Base-by-base conservation (phyloP, 2,113 vertebrate genomes). In the Syngnathus scovelli region DNA sequence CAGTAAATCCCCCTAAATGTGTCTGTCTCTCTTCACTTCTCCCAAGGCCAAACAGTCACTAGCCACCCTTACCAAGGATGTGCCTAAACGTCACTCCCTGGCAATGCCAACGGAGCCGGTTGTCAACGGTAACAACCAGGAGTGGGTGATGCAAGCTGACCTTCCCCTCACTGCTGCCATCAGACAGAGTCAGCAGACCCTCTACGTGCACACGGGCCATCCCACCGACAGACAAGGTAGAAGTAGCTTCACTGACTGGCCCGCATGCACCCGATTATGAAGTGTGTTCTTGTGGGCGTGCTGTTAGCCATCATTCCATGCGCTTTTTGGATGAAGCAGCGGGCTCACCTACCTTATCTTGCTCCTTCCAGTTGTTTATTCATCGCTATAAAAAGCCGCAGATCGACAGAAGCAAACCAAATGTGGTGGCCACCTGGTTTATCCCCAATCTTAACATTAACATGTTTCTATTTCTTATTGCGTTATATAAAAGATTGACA, bases 111-210 rank as follows among this genome's bases (percentile, higher is more conserved):
- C 95, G 0, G 97, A 99, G 85, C 91, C 95, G 0, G 94, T 99
- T 82, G 91, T 99, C 79, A 99, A 99, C 0, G 97, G 97, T 73
- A 99, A 96, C 90, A 99, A 95, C 89, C 97, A 99, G 90, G 97
- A 99, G 89, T 99, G 97, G 97, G 97, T 98, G 90, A 94, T 96
- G 90, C 95, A 99, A 79, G 94, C 95, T 0, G 97, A 99, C 89
- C 93, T 98, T 65, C 97, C 97, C 0, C 93, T 99, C 81, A 99
- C 97, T 0, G 97, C 96, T 0, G 97, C 97, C 77, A 98, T 98
- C 90, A 91, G 97, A 69, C 97, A 99, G 91, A 98, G 96, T 88
- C 97, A 99, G 89, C 97, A 99, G 91, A 98, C 95, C 0, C 94
- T 99, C 44, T 98, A 98, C 59, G 93, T 92, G 0, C 95, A 99